Percentiles rank a stretch among this genome's conserved stretches.
These are phyloP conservation scores for Micropoecilia bifurca DNA, from an alignment of 2,797 vertebrate genomes.

Conservation along the genomic window DNA sequence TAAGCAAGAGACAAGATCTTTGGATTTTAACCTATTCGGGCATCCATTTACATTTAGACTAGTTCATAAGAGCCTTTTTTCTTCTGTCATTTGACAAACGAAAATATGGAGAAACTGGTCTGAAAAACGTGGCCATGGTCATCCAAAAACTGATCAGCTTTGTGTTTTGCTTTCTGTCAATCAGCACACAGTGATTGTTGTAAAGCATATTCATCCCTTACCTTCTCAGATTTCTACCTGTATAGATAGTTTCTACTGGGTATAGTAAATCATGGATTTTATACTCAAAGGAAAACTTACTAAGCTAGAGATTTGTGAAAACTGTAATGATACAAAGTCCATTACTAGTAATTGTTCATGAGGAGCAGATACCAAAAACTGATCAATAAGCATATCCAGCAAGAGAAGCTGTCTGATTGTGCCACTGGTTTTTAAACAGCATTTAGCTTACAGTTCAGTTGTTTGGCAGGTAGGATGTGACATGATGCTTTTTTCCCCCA, in stretches of 20 bases:
- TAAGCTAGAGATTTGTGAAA: neutral
- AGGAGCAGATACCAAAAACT: neutral
- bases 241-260: neutral
- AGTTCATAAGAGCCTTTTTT: neutral
- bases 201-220: neutral
- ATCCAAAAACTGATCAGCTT: neutral
- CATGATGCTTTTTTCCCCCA: neutral
- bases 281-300: neutral
- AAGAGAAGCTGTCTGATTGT: neutral
- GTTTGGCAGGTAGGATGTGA: neutral
- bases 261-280: neutral
- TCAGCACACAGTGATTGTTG: neutral
- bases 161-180: neutral
- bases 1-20: neutral
- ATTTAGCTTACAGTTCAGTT: neutral
- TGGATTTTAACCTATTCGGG: neutral
- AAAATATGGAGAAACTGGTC: neutral
- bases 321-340: neutral
- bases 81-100: neutral
- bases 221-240: neutral
- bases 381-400: neutral
- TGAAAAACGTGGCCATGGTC: neutral
- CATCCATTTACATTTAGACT: neutral
- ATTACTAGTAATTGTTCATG: neutral
- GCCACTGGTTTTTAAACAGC: neutral